Conservation (phyloP, 2,888 invertebrate species). For the Caenorhabditis zanzibari region DNA sequence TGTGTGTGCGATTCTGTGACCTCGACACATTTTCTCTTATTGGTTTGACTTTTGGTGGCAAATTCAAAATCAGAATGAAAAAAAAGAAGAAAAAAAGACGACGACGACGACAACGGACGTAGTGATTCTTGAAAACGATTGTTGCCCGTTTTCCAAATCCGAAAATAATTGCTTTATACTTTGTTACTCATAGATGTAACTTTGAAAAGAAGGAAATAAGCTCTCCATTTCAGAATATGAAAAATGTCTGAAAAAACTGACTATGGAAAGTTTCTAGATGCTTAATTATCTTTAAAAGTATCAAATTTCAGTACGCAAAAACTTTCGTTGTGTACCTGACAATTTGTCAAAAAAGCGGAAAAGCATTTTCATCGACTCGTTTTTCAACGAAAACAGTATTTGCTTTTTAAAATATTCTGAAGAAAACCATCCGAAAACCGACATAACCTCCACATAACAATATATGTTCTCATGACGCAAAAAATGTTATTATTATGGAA, state of each 20-base stretch:
- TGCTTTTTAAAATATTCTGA: conserved; percentile 6
- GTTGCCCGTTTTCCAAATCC: conserved; percentile 1
- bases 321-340: background rate
- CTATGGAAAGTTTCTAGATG: background rate
- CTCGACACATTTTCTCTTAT: conserved; percentile 19
- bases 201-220: background rate
- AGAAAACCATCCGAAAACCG: conserved; percentile 20
- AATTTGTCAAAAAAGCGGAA: background rate
- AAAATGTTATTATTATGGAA: background rate
- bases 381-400: background rate
- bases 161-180: conserved; percentile 30
- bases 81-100: background rate
- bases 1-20: conserved; percentile 21
- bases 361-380: background rate
- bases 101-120: conserved; percentile 2
- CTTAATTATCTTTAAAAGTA: background rate
- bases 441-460: conserved; percentile 16
- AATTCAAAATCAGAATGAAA: conserved; percentile 12
- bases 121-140: conserved; percentile 10
- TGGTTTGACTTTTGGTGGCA: conserved; percentile 32
- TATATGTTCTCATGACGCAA: background rate
- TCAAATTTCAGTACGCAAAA: background rate
- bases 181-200: background rate
- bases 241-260: background rate
- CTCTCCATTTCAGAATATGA: background rate